phyloP scores from a whole-genome alignment of 2,888 invertebrate genomes.

The Parnassius apollo region DNA sequence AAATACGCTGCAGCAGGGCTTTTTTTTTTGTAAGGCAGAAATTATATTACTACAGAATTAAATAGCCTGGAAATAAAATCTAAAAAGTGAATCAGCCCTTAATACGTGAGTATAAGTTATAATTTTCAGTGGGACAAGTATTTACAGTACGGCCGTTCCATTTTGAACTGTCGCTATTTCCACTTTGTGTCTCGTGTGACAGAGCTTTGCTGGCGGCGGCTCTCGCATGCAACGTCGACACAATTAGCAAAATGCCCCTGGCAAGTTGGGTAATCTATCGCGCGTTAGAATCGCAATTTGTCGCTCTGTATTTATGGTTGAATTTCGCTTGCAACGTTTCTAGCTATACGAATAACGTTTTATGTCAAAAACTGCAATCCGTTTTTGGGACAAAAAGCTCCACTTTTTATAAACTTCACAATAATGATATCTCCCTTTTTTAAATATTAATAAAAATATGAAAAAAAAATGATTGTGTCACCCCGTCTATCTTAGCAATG shows the following conservation, averaged over 20 bases:
- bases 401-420: too few species aligned
- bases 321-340: slow-evolving; percentile 3
- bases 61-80: too few species aligned
- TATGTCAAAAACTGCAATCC: slow-evolving; percentile 3
- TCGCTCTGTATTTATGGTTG: background rate
- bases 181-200: slow-evolving; percentile 9
- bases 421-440: too few species aligned
- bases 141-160: slow-evolving; percentile 11
- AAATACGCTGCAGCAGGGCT: too few species aligned
- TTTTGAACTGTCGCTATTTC: slow-evolving; percentile 10
- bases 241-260: slow-evolving; percentile 17
- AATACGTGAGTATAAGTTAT: too few species aligned
- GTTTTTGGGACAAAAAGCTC: background rate
- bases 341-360: background rate
- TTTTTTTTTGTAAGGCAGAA: too few species aligned
- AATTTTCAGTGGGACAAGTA: too few species aligned
- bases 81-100: too few species aligned
- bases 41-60: too few species aligned
- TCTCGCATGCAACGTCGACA: slow-evolving; percentile 1
- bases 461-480: too few species aligned
- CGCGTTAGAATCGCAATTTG: slow-evolving; percentile 6
- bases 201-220: slow-evolving; percentile 9
- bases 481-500: too few species aligned
- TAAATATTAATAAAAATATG: too few species aligned
- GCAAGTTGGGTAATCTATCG: slow-evolving; percentile 6